Evolutionary conservation across 2,113 vertebrate species (phyloP).

Genomic region (Orthonyx spaldingii): DNA sequence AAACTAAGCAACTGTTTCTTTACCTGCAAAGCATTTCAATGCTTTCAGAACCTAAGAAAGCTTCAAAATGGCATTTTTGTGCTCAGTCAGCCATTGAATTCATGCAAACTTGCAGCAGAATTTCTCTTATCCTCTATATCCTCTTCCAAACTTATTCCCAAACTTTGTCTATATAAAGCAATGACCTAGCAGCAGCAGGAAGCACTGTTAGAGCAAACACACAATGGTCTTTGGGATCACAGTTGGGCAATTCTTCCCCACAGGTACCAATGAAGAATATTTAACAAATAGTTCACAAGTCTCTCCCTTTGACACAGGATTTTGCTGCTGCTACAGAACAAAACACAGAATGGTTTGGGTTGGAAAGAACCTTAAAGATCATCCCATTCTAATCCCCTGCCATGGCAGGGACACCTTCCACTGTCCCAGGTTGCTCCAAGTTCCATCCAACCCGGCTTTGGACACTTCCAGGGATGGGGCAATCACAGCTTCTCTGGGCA

Average conservation of each 20-base stretch:
- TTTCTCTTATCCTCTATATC: neutral
- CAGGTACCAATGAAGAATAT: neutral
- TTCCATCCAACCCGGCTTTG: fast-evolving
- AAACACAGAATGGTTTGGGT: neutral
- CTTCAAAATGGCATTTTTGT: neutral
- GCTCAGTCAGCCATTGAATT: neutral
- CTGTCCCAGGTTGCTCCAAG: fast-evolving
- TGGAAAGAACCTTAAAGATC: neutral
- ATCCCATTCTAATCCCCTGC: neutral
- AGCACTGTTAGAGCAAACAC: neutral
- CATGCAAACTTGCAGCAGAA: neutral
- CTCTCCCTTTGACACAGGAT: neutral
- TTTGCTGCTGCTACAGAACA: neutral
- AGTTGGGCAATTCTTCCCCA: neutral
- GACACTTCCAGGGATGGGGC: neutral
- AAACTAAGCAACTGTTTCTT: neutral
- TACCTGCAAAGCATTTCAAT: neutral
- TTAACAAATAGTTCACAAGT: neutral
- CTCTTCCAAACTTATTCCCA: neutral
- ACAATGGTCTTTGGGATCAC: neutral
- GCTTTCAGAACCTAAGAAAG: neutral
- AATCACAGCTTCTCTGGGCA: neutral
- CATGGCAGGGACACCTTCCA: neutral
- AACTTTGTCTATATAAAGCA: neutral
- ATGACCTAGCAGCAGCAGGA: neutral